Percentiles rank a stretch among this genome's conserved stretches.
Evolutionary conservation across 2,113 vertebrate species (phyloP).

Genomic region (Sarotherodon lohbergeri): DNA sequence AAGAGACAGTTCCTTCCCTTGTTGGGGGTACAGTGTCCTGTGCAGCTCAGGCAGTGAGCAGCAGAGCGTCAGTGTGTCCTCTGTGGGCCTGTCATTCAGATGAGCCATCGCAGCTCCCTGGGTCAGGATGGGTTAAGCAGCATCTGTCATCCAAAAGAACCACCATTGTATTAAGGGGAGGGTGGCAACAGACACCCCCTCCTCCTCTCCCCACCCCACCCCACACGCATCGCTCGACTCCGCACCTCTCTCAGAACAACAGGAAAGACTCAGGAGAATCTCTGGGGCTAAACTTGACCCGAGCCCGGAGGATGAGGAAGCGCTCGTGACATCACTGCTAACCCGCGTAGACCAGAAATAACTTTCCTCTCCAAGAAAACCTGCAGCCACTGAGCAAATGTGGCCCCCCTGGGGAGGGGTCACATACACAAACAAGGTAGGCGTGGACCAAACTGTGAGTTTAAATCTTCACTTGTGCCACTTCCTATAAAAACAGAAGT

Average conservation of each 20-base stretch:
- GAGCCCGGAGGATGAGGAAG: conserved; percentile 61
- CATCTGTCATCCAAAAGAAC: conserved; percentile 71
- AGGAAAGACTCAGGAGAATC: conserved; percentile 66
- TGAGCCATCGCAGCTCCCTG: conserved; percentile 44
- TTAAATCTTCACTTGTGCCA: conserved; percentile 23
- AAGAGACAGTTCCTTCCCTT: conserved; percentile 55
- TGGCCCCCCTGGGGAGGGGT: conserved; percentile 21
- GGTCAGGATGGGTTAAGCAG: conserved; percentile 71
- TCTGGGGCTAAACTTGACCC: conserved; percentile 57
- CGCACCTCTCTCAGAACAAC: conserved; percentile 56
- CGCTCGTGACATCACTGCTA: conserved; percentile 64
- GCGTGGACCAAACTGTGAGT: not conserved
- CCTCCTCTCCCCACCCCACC: not conserved
- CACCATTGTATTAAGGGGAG: conserved; percentile 54
- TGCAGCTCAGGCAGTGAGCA: not conserved
- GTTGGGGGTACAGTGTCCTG: conserved; percentile 31
- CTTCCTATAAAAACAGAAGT: conserved; percentile 21
- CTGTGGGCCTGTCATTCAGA: conserved; percentile 61
- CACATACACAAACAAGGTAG: conserved; percentile 22
- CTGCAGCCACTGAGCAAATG: conserved; percentile 13
- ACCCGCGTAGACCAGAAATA: conserved; percentile 55
- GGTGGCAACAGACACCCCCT: conserved; percentile 5
- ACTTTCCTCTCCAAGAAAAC: conserved; percentile 52
- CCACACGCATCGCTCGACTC: not conserved
- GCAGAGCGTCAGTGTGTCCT: conserved; percentile 28